Conservation (phyloP, 2,797 vertebrate species). For the Spondyliosoma cantharus region DNA sequence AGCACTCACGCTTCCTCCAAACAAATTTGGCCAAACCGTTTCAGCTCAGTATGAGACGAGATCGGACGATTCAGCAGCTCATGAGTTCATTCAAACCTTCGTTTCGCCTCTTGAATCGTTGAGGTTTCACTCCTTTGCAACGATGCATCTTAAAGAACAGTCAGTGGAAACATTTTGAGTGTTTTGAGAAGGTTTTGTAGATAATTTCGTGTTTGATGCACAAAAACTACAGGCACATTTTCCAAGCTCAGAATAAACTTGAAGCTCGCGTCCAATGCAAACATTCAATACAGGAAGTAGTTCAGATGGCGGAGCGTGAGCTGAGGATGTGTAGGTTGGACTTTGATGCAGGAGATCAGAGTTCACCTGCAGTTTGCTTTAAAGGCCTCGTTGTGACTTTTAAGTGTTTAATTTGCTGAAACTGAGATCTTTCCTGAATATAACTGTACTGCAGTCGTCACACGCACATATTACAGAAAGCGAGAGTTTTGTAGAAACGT, state of each 20-base stretch:
- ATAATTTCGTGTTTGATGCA: too few relatives aligned
- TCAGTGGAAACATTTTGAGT: too few relatives aligned
- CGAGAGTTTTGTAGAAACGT: not conserved
- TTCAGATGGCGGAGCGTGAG: not conserved
- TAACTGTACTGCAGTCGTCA: not conserved
- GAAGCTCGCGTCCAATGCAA: not conserved
- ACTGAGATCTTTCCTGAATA: not conserved
- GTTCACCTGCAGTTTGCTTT: not conserved
- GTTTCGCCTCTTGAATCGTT: too few relatives aligned
- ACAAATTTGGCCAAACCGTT: too few relatives aligned
- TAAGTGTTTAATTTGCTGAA: not conserved
- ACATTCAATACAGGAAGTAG: not conserved
- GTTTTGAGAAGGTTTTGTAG: too few relatives aligned
- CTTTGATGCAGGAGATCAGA: too few relatives aligned
- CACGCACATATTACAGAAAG: too few relatives aligned
- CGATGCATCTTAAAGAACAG: too few relatives aligned
- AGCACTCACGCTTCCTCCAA: too few relatives aligned
- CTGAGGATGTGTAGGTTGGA: not conserved
- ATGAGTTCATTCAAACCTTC: not conserved
- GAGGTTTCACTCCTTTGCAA: too few relatives aligned
- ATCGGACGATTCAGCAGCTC: not conserved
- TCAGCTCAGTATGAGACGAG: not conserved
- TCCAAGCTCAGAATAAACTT: too few relatives aligned
- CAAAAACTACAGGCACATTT: too few relatives aligned
- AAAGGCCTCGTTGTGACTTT: not conserved